A percentile compares a stretch with the other conserved stretches of the same genome.
These are phyloP conservation scores for Bombus sibiricus DNA, from an alignment of 1,140 invertebrate genomes.

Conservation along the genomic window DNA sequence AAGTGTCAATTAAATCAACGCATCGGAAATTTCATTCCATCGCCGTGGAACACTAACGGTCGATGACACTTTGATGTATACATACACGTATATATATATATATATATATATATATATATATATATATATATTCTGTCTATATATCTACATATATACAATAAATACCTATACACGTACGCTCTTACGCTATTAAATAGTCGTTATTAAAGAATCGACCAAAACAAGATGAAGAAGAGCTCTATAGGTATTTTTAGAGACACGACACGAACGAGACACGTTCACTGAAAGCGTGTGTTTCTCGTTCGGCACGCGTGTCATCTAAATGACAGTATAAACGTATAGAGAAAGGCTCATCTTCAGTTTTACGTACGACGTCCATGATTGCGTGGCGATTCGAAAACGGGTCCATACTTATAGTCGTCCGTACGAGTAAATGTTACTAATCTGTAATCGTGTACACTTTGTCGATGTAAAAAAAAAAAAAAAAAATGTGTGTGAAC, in stretches of 20 bases:
- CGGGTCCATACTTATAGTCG: conserved; percentile 69
- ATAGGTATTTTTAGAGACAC: not conserved
- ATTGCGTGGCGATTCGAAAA: conserved; percentile 69
- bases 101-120: conserved; percentile 7
- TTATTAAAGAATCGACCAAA: conserved; percentile 54
- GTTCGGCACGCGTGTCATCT: not conserved
- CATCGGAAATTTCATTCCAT: conserved; percentile 31
- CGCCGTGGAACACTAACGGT: not conserved
- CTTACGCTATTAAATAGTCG: conserved; percentile 23
- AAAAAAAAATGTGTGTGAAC: conserved; percentile 4
- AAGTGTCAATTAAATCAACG: conserved; percentile 63
- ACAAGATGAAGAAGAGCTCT: not conserved
- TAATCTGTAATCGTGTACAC: conserved; percentile 43
- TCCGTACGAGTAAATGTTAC: conserved; percentile 51
- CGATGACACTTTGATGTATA: conserved; percentile 26
- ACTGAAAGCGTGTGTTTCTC: not conserved
- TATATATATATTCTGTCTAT: conserved; percentile 25
- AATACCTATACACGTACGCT: conserved; percentile 33
- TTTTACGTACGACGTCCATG: conserved; percentile 26
- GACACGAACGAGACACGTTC: not conserved
- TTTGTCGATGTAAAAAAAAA: conserved; percentile 16
- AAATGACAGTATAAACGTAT: not conserved
- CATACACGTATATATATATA: conserved; percentile 2
- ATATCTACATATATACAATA: conserved; percentile 48
- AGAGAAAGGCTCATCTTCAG: not conserved